Base-by-base conservation (phyloP, 1,140 invertebrate genomes). In the Aricia agestis region DNA sequence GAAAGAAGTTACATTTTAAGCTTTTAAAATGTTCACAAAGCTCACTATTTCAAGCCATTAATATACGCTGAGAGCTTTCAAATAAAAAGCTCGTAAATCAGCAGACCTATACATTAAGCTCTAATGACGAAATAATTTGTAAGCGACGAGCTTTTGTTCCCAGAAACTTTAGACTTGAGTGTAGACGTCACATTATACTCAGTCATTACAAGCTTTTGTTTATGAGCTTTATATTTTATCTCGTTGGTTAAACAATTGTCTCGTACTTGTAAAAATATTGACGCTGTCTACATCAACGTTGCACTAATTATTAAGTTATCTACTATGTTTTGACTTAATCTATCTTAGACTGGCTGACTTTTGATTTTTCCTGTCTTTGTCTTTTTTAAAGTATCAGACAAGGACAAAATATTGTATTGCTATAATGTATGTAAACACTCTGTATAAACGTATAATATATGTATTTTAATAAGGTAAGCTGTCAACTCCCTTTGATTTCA, bases 141-240 rank as follows among this genome's bases (percentile, higher is more conserved):
- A 6, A 63, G 59, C 59, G 18, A 63, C 18, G 11, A 63, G 59
- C 59, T 63, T 19, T 63, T 63, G 59, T 63, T 63, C 59, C 19
- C 10, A 25, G 59, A 17, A 63, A 63, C 59, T 63, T 52, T 52
- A 52, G 36, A 36, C 36, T 36, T 36, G 36, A 36, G 36, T 36
- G 36, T 36, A 52, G 45, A 52, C 45, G 45, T 52, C 45, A 52
- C 45, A 15, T 36, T 4, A 36, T 36, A 1, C 36, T 15, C 45
- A 3, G 9, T 52, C 10, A 52, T 52, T 52, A 52, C 45, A 52
- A 13, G 45, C 45, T 52, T 52, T 52, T 52, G 45, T 52, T 15
- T 52, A 52, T 52, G 45, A 15, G 41, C 1, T 42, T 42, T 42
- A 42, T 42, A 42, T 15, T 36, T 69, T 15, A 73, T 72, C 77